Percentiles rank a stretch among this genome's conserved stretches.
These are phyloP conservation scores for Nibea albiflora DNA, from an alignment of 2,113 vertebrate species.

Conservation along the genomic window DNA sequence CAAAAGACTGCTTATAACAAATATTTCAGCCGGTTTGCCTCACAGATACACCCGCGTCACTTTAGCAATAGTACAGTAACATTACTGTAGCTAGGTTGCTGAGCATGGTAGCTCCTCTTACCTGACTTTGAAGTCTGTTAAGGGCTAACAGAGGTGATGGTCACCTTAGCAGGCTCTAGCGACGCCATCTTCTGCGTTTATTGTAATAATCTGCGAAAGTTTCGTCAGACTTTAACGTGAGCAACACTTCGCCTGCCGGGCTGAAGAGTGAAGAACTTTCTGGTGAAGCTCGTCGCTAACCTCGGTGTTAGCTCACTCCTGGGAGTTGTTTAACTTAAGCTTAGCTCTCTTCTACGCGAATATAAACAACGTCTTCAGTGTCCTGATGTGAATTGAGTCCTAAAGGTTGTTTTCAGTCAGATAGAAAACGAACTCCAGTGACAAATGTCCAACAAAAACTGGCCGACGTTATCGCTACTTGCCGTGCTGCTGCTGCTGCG, in stretches of 20 bases:
- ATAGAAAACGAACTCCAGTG: neutral
- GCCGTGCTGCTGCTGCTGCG: neutral
- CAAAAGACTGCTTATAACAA: neutral
- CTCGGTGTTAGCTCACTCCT: neutral
- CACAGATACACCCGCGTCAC: too few species aligned
- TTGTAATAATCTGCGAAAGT: neutral
- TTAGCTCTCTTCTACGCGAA: neutral
- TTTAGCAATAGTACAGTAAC: neutral
- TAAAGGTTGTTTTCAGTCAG: neutral
- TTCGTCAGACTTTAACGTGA: neutral
- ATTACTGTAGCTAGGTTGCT: constrained; percentile 9
- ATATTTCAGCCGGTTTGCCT: neutral
- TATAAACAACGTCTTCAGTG: neutral
- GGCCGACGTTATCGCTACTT: neutral
- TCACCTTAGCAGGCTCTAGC: neutral
- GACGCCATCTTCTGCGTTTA: constrained; percentile 29
- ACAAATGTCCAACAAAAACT: neutral
- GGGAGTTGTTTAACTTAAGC: neutral
- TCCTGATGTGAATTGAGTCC: neutral
- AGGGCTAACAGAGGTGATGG: constrained; percentile 3
- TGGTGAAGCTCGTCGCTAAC: neutral
- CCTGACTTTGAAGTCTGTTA: constrained; percentile 33
- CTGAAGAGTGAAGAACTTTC: constrained; percentile 5
- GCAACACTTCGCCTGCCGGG: neutral
- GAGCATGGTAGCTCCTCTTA: constrained; percentile 38